Conservation (phyloP, 2,113 vertebrate genomes). For the Ciconia boyciana region DNA sequence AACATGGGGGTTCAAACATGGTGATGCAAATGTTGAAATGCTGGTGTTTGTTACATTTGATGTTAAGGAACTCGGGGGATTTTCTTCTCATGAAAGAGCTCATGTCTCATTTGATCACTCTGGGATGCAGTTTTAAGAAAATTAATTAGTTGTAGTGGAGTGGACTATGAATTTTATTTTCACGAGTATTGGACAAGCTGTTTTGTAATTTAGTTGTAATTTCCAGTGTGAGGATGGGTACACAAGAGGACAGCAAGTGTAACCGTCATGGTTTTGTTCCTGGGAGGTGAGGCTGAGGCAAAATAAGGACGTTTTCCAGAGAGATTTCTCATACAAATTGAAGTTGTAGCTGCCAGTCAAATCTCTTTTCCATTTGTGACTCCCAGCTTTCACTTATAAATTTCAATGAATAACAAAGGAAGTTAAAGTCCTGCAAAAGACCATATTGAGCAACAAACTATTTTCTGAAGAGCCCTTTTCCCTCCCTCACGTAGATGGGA, state of each 20-base stretch:
- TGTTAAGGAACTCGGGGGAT: constrained; percentile 41
- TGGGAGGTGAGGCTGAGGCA: neutral
- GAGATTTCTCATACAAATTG: constrained; percentile 20
- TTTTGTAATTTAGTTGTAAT: constrained; percentile 11
- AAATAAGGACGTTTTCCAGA: constrained; percentile 10
- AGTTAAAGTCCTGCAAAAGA: neutral
- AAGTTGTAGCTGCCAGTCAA: constrained; percentile 35
- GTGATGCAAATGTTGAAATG: neutral
- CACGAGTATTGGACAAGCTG: neutral
- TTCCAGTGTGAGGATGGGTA: neutral
- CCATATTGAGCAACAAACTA: neutral
- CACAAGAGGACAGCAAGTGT: neutral
- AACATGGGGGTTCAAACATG: neutral
- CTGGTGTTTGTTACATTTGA: constrained; percentile 37
- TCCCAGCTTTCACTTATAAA: neutral
- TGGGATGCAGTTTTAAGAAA: constrained; percentile 25
- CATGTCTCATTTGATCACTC: constrained; percentile 39
- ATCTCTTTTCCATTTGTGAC: neutral
- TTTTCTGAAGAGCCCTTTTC: neutral
- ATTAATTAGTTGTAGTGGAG: constrained; percentile 45
- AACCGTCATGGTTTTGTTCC: neutral
- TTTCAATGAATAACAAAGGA: constrained; percentile 35
- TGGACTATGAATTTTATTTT: constrained; percentile 34
- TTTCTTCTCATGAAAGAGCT: constrained; percentile 41
- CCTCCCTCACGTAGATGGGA: neutral